Percentiles rank a stretch among this genome's conserved stretches.
Conservation (phyloP, 2,797 vertebrate species). For the Poeciliopsis gracilis region DNA sequence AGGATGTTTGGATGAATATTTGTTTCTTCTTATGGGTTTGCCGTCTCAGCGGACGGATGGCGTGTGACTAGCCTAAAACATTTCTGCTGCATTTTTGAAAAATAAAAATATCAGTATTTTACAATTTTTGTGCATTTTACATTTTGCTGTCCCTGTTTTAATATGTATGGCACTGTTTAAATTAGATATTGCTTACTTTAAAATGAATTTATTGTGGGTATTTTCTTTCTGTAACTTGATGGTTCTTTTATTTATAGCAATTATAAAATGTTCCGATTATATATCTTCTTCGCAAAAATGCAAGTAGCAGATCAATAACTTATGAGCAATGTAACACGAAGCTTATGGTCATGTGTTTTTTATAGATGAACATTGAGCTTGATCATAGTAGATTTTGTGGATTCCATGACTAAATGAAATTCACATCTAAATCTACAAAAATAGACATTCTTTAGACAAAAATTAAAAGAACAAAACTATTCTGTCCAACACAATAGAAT, state of each 20-base stretch:
- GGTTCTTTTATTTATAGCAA: neutral
- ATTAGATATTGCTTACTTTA: neutral
- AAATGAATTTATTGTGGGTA: neutral
- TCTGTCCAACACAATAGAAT: neutral
- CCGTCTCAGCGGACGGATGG: conserved; percentile 73
- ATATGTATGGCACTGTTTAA: neutral
- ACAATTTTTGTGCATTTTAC: conserved; percentile 82
- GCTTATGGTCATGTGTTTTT: neutral
- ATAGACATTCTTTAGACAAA: neutral
- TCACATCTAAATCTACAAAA: neutral
- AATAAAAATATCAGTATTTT: conserved; percentile 97
- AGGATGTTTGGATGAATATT: conserved; percentile 61
- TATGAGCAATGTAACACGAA: neutral
- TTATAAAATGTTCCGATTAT: neutral
- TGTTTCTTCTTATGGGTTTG: conserved; percentile 72
- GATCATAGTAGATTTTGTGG: neutral
- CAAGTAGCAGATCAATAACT: neutral
- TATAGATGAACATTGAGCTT: neutral
- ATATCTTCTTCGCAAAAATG: neutral
- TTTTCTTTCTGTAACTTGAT: neutral
- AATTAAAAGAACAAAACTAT: too few species aligned
- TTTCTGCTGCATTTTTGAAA: conserved; percentile 94
- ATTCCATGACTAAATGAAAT: neutral
- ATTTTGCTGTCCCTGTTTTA: conserved; percentile 57
- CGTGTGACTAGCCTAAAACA: conserved; percentile 81